These are phyloP conservation scores for Chaetophractus vellerosus DNA, from an alignment of 2,797 vertebrate species.

Conservation along the genomic window DNA sequence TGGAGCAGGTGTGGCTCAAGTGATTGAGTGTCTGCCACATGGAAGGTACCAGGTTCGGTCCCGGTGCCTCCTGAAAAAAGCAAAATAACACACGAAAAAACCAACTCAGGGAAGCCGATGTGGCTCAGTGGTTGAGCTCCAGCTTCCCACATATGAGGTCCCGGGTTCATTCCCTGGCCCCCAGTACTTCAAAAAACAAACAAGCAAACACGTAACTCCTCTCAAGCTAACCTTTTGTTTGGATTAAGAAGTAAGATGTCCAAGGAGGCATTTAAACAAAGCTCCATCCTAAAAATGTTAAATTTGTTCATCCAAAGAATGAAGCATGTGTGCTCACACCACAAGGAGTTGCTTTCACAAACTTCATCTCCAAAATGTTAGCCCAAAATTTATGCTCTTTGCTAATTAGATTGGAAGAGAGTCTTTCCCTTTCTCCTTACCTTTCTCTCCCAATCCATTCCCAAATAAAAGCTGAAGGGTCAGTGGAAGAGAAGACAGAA, in stretches of 20 bases:
- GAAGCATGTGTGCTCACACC: background rate
- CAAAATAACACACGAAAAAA: no score
- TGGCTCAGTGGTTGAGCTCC: no score
- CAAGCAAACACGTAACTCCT: no score
- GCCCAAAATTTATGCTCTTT: background rate
- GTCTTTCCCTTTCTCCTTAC: background rate
- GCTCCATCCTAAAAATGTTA: background rate
- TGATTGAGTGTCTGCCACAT: no score
- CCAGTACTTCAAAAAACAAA: no score
- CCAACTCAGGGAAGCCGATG: no score
- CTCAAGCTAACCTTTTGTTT: conserved; percentile 31
- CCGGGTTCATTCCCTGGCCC: no score
- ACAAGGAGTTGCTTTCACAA: background rate
- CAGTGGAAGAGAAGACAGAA: background rate
- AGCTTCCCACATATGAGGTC: no score
- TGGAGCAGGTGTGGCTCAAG: no score
- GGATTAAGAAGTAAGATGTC: conserved; percentile 50
- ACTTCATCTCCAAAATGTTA: background rate
- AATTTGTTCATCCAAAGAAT: background rate
- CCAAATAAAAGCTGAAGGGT: background rate
- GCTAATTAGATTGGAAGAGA: background rate
- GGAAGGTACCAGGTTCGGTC: no score
- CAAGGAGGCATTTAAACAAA: background rate
- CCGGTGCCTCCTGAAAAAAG: no score
- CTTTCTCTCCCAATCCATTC: background rate